These are phyloP conservation scores for Crocidura indochinensis DNA, from an alignment of 2,797 vertebrate species.

Conservation along the genomic window DNA sequence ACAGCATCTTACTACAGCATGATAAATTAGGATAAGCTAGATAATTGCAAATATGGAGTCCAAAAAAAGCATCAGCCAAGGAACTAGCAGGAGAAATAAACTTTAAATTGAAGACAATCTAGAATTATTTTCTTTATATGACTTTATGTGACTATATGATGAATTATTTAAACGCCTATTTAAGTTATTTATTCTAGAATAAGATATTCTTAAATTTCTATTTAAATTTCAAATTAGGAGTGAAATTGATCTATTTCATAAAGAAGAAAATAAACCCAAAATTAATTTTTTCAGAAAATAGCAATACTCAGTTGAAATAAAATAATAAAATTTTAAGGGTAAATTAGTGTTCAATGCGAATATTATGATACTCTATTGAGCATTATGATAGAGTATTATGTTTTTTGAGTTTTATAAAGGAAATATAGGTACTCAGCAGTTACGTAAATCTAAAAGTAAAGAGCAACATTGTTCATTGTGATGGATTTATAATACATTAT, in stretches of 20 bases:
- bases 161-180: neutral
- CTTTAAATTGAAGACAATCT: neutral
- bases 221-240: slow-evolving; percentile 37
- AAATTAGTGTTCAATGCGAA: neutral
- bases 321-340: neutral
- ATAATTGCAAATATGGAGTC: neutral
- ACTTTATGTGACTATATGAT: too few relatives aligned
- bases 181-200: slow-evolving; percentile 46
- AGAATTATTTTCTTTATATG: neutral
- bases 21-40: neutral
- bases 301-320: neutral
- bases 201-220: slow-evolving; percentile 11
- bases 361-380: neutral
- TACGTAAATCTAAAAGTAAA: neutral
- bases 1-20: neutral
- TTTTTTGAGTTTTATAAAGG: neutral
- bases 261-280: neutral
- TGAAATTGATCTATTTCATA: slow-evolving; percentile 1
- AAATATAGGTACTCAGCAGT: too few relatives aligned
- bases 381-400: neutral
- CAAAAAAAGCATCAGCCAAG: neutral
- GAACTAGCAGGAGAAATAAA: neutral
- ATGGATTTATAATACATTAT: too few relatives aligned
- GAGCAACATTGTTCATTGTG: neutral
- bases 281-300: neutral